Conservation (phyloP, 1,140 invertebrate species). For the Caenorhabditis brenneri region DNA sequence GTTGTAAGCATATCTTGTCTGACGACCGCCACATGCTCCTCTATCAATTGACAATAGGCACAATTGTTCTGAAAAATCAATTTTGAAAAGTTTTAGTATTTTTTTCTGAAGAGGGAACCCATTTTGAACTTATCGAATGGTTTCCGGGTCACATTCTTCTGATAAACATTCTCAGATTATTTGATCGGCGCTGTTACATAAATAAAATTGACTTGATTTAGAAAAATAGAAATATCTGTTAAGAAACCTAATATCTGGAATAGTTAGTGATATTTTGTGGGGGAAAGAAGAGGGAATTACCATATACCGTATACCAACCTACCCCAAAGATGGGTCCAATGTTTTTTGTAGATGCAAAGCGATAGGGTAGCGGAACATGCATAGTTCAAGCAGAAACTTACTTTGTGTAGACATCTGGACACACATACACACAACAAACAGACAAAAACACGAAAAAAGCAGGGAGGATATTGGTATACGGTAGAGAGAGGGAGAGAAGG, state of each 20-base stretch:
- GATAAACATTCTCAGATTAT: conserved; percentile 25
- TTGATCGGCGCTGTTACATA: conserved; percentile 53
- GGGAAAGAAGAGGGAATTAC: too few relatives aligned
- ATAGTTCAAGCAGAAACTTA: not conserved
- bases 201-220: conserved; percentile 4
- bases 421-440: not conserved
- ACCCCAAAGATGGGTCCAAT: not conserved
- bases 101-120: not conserved
- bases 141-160: not conserved
- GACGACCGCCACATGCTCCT: conserved; percentile 66
- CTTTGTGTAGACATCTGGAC: not conserved
- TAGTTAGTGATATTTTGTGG: not conserved
- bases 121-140: not conserved
- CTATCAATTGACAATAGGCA: conserved; percentile 68
- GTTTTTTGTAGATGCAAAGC: not conserved
- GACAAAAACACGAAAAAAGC: not conserved
- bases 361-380: conserved; percentile 21
- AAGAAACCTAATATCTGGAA: not conserved
- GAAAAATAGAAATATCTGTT: not conserved
- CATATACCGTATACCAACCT: conserved; percentile 11
- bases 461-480: not conserved
- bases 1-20: conserved; percentile 69
- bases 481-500: not conserved
- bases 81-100: not conserved
- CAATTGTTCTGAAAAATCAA: conserved; percentile 63